Evolutionary conservation across 2,113 vertebrate species (phyloP).

Genomic region (Rhinichthys klamathensis): DNA sequence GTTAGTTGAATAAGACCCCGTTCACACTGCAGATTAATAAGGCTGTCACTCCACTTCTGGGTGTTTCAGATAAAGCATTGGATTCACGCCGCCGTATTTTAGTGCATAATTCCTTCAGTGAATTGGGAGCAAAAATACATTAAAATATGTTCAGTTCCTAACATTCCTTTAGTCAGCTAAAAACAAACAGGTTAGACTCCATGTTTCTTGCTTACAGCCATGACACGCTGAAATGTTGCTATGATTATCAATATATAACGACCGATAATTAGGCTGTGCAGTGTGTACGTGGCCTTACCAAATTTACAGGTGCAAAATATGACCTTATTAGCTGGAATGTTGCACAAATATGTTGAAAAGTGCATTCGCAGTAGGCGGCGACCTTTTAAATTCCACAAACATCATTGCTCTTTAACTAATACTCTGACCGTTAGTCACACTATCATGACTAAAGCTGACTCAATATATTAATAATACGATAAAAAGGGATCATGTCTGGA

Average conservation of each 20-base stretch:
- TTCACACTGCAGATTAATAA: not conserved
- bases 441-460: conserved; percentile 1
- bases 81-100: not conserved
- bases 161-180: not conserved
- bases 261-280: not conserved
- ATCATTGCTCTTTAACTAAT: not conserved
- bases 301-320: conserved; percentile 54
- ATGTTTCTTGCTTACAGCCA: not conserved
- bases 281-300: not conserved
- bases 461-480: not conserved
- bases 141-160: not conserved
- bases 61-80: not conserved
- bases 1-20: not conserved
- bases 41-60: not conserved
- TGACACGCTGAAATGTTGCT: not conserved
- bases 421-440: not conserved
- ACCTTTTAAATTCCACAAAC: conserved; percentile 2
- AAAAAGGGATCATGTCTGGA: not conserved
- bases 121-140: not conserved
- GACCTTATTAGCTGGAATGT: conserved; percentile 65
- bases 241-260: not conserved
- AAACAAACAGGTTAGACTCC: not conserved
- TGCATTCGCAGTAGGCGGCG: conserved; percentile 54
- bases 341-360: conserved; percentile 64
- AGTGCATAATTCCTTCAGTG: not conserved